Evolutionary conservation across 1,140 invertebrate species (phyloP).

Genomic region (Drosophila pseudoobscura): DNA sequence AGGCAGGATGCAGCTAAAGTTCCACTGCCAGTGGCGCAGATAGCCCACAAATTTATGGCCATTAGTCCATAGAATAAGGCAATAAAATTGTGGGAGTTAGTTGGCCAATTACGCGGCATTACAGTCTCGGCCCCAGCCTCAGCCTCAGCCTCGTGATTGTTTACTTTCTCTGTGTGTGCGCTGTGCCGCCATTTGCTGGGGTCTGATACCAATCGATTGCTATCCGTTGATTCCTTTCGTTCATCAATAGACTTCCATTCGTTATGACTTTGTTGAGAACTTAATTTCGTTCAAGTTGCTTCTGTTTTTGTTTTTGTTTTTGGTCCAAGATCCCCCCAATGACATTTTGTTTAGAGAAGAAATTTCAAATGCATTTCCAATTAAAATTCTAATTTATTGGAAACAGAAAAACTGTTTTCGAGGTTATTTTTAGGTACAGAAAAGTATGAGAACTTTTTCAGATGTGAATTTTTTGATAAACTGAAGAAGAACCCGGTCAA

Average conservation of each 20-base stretch:
- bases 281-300: too few relatives aligned
- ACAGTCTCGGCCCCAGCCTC: constrained; percentile 15
- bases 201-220: constrained; percentile 15
- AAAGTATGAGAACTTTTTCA: too few relatives aligned
- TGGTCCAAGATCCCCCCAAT: background rate
- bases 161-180: constrained; percentile 20
- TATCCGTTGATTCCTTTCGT: constrained; percentile 1
- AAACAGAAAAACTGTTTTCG: background rate
- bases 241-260: background rate
- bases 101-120: constrained; percentile 64
- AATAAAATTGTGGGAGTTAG: constrained; percentile 71
- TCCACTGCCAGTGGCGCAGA: constrained; percentile 21
- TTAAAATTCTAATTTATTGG: constrained; percentile 16
- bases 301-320: too few relatives aligned
- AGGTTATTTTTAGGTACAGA: too few relatives aligned
- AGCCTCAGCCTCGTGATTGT: constrained; percentile 33
- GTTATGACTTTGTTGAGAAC: constrained; percentile 21
- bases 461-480: too few relatives aligned
- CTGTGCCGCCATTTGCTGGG: constrained; percentile 20
- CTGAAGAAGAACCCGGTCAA: too few relatives aligned
- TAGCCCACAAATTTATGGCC: constrained; percentile 52
- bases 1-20: constrained; percentile 24
- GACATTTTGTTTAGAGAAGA: constrained; percentile 38
- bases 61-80: constrained; percentile 31
- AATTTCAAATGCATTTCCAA: constrained; percentile 20